A percentile compares a stretch with the other conserved stretches of the same genome.
These are phyloP conservation scores for Peromyscus melanophrys DNA, from an alignment of 2,797 vertebrate genomes.

Conservation along the genomic window DNA sequence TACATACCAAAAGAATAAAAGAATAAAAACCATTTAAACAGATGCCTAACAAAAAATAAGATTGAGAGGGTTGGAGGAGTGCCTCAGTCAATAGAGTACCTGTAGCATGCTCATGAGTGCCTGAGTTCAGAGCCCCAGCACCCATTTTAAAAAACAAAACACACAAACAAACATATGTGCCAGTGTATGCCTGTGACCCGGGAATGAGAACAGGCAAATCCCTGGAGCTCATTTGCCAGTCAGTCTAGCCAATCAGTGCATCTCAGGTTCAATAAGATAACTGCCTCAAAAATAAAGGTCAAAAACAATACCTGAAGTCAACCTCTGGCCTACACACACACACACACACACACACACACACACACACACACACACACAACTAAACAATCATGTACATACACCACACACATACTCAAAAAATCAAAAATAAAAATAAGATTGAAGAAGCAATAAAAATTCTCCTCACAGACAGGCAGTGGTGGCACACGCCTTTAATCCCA, in stretches of 20 bases:
- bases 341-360: neutral
- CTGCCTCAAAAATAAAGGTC: neutral
- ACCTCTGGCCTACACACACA: neutral
- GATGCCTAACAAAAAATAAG: neutral
- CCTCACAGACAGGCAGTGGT: neutral
- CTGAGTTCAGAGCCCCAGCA: neutral
- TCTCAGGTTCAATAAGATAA: neutral
- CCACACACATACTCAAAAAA: neutral
- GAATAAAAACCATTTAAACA: neutral
- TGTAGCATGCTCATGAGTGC: neutral
- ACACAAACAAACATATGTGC: too few relatives aligned
- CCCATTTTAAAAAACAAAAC: neutral
- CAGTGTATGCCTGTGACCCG: neutral
- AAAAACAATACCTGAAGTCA: neutral
- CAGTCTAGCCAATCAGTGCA: neutral
- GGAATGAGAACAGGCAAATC: neutral
- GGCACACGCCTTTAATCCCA: neutral
- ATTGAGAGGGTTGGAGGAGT: neutral
- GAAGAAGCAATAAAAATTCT: neutral
- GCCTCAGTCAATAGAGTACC: neutral
- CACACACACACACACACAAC: neutral
- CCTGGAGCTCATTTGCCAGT: neutral
- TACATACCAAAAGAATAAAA: neutral
- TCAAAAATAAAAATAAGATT: neutral
- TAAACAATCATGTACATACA: neutral